Conservation (phyloP, 2,797 vertebrate genomes). For the Mus minutoides region DNA sequence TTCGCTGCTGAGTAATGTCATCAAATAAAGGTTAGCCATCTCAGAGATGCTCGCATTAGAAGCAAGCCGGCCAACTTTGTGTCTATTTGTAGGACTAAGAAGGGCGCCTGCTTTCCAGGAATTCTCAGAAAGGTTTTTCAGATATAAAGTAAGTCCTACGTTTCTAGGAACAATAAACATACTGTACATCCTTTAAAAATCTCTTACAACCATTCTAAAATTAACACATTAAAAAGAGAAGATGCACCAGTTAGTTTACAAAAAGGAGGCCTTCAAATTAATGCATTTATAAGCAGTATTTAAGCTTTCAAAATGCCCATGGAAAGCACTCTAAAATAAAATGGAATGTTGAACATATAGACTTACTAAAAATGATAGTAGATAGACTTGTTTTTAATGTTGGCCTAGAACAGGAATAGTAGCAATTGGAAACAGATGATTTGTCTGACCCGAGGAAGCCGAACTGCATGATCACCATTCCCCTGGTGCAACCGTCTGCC, state of each 20-base stretch:
- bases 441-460: not conserved
- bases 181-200: not conserved
- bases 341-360: not conserved
- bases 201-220: slow-evolving; percentile 1
- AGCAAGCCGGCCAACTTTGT: not conserved
- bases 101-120: slow-evolving; percentile 39
- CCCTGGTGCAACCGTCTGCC: not conserved
- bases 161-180: slow-evolving; percentile 36
- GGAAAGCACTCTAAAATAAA: slow-evolving; percentile 1
- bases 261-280: not conserved
- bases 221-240: slow-evolving; percentile 14
- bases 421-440: not conserved
- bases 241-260: not conserved
- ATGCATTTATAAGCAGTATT: slow-evolving; percentile 7
- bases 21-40: not conserved
- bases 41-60: not conserved
- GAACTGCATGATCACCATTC: not conserved
- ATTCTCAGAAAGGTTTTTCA: not conserved
- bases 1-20: not conserved
- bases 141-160: not conserved
- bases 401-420: not conserved
- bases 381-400: not conserved
- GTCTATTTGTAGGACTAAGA: slow-evolving; percentile 31
- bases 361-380: not conserved
- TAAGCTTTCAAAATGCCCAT: not conserved